Conservation (phyloP, 2,888 invertebrate species). For the Steinernema hermaphroditum region DNA sequence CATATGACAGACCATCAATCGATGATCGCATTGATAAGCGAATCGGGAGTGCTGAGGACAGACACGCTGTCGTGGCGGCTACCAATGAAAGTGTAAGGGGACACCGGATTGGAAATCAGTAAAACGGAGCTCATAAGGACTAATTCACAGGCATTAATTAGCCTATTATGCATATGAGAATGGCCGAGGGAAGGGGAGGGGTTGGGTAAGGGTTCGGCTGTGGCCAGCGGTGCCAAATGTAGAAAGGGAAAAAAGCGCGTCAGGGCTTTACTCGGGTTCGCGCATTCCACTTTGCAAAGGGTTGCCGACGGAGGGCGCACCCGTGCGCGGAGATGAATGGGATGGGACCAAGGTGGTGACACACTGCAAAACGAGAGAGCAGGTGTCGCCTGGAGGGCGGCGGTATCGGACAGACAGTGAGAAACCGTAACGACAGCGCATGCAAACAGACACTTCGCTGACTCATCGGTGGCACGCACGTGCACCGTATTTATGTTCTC, state of each 20-base stretch:
- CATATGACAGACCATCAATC: slow-evolving; percentile 31
- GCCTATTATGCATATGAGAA: too few relatives aligned
- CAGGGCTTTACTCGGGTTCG: background rate
- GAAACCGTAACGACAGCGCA: slow-evolving; percentile 21
- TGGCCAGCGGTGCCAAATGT: too few relatives aligned
- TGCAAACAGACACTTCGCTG: slow-evolving; percentile 17
- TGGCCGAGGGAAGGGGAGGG: too few relatives aligned
- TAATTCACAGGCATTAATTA: too few relatives aligned
- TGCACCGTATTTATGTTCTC: slow-evolving; percentile 22
- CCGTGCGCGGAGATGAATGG: slow-evolving; percentile 27
- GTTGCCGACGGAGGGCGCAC: slow-evolving; percentile 2
- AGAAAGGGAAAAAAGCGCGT: background rate
- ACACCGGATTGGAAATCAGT: too few relatives aligned
- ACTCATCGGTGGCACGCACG: slow-evolving; percentile 27
- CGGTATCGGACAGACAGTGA: slow-evolving; percentile 23
- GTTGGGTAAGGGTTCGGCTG: too few relatives aligned
- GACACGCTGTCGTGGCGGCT: too few relatives aligned
- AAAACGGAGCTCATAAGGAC: too few relatives aligned
- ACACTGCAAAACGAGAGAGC: slow-evolving; percentile 25
- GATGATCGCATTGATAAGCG: slow-evolving; percentile 27
- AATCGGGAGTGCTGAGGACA: background rate
- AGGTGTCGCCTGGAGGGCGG: slow-evolving; percentile 8
- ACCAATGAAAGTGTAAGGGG: too few relatives aligned
- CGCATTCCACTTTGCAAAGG: slow-evolving; percentile 24
- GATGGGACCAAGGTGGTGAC: slow-evolving; percentile 15